Evolutionary conservation across 2,113 vertebrate species (phyloP), one percentile per base, ranked within the genome.

Genomic region (Pelvicachromis taeniatus): DNA sequence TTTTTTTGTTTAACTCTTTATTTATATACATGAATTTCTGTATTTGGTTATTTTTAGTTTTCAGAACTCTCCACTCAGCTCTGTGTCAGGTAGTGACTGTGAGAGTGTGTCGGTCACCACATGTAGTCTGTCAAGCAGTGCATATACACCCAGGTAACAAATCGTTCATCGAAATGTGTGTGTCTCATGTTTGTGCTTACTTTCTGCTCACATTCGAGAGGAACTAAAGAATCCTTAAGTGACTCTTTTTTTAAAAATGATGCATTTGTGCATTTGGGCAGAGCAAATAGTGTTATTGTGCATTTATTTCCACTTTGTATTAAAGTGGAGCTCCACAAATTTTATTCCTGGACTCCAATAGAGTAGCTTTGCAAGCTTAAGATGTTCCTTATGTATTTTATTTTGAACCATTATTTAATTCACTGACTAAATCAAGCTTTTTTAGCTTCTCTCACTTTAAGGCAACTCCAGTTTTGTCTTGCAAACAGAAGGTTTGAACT

Each of bases 41-140:
- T 58, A 33, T 87, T 92, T 88, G 55, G 50, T 92, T 90, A 31
- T 91, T 84, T 86, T 88, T 96, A 97, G 97, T 97, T 97, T 96
- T 94, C 97, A 96, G 94, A 97, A 94, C 92, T 98, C 97, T 75
- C 97, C 96, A 89, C 96, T 96, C 96, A 97, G 96, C 95, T 97
- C 97, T 95, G 93, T 95, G 95, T 97, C 96, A 96, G 97, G 97
- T 96, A 98, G 97, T 97, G 97, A 98, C 96, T 97, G 96, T 96
- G 97, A 97, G 86, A 97, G 97, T 96, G 97, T 97, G 92, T 97
- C 97, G 93, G 97, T 98, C 96, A 97, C 97, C 94, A 97, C 97
- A 91, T 98, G 97, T 97, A 98, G 97, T 97, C 96, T 98, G 91
- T 97, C 97, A 83, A 98, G 97, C 96, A 97, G 97, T 96, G 91